These are phyloP conservation scores for Heteractis magnifica DNA, from an alignment of 92 coral and sea anemone species.

Conservation along the genomic window DNA sequence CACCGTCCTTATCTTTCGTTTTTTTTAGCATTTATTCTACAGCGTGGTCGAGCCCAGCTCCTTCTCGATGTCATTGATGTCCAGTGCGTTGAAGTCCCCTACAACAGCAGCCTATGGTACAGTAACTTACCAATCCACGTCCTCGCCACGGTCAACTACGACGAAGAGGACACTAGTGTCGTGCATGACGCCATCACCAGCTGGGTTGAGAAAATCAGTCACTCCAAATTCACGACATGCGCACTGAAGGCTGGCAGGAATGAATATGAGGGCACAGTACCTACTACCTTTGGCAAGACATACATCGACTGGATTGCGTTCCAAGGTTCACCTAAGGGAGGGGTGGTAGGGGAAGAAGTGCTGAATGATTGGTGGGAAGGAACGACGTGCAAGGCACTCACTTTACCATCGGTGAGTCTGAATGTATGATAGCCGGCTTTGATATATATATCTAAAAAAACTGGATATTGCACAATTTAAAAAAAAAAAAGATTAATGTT, in stretches of 20 bases:
- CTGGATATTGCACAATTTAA: background rate
- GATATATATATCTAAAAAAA: background rate
- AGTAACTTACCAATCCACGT: conserved; percentile 55
- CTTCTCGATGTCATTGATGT: conserved; percentile 55
- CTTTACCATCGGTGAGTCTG: conserved; percentile 51
- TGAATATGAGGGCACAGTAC: conserved; percentile 54
- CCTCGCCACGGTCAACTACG: conserved; percentile 67
- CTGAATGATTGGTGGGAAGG: conserved; percentile 82
- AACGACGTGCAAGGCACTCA: conserved; percentile 59
- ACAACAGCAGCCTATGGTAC: conserved; percentile 56
- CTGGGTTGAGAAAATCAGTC: conserved; percentile 70
- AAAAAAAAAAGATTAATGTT: too few species aligned
- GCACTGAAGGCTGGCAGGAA: conserved; percentile 73
- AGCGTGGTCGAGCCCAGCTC: conserved; percentile 62
- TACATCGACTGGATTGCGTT: conserved; percentile 71
- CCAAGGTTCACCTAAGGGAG: conserved; percentile 80
- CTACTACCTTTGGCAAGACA: conserved; percentile 56
- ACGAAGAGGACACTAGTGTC: conserved; percentile 39
- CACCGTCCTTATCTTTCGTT: background rate
- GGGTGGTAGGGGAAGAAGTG: conserved; percentile 60
- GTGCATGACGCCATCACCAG: conserved; percentile 64
- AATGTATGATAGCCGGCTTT: background rate
- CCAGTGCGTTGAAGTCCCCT: conserved; percentile 51
- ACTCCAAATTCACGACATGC: conserved; percentile 61
- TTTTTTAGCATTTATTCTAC: conserved; percentile 58